phyloP scores from a whole-genome alignment of 2,797 vertebrate genomes.

The Brachyalestes nurse region DNA sequence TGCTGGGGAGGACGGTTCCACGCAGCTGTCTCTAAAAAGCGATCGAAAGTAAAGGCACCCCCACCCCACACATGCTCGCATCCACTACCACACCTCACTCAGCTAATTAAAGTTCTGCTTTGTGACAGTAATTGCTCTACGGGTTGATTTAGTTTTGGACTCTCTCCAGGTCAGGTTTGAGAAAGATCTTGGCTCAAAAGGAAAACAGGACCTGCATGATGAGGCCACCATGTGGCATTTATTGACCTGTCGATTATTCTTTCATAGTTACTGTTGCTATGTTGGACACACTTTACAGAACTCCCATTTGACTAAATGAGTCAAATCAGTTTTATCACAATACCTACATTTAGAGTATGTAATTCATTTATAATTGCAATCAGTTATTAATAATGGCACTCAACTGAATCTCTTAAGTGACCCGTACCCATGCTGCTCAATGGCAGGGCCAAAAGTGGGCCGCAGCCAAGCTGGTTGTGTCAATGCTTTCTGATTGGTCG shows the following conservation, averaged over 20 bases:
- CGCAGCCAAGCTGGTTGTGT: too few species aligned
- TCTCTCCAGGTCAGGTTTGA: too few species aligned
- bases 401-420: too few species aligned
- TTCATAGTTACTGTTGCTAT: not conserved
- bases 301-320: too few species aligned
- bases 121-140: not conserved
- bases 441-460: too few species aligned
- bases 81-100: not conserved
- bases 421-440: too few species aligned
- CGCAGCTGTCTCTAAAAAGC: conserved; percentile 8
- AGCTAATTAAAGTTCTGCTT: conserved; percentile 16
- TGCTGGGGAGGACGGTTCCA: not conserved
- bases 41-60: not conserved
- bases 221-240: not conserved
- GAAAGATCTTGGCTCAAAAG: not conserved
- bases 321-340: not conserved
- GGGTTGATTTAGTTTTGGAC: not conserved
- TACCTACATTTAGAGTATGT: not conserved
- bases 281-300: too few species aligned
- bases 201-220: not conserved
- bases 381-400: too few species aligned
- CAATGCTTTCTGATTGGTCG: too few species aligned
- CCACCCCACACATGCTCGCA: not conserved
- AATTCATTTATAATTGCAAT: too few species aligned
- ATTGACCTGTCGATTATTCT: not conserved